Percentiles rank a stretch among this genome's conserved stretches.
phyloP scores from a whole-genome alignment of 2,888 invertebrate genomes.

The Hecatera dysodea region DNA sequence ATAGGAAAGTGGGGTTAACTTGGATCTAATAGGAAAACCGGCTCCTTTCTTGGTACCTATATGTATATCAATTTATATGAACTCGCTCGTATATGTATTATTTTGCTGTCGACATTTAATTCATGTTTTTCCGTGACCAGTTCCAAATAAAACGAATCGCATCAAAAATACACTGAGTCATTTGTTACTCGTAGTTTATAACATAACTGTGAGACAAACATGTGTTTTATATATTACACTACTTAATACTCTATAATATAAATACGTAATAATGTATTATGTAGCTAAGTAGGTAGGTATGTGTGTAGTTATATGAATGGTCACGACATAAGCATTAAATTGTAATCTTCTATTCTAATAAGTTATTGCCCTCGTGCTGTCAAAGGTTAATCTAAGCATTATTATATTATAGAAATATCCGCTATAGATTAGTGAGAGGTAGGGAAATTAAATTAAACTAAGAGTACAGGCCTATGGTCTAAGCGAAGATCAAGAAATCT shows the following conservation, averaged over 20 bases:
- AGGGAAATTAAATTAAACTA: not conserved
- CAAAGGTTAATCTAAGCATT: conserved; percentile 15
- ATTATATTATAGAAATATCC: conserved; percentile 12
- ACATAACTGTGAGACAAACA: not conserved
- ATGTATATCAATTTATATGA: not conserved
- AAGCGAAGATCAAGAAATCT: not conserved
- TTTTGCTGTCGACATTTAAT: conserved; percentile 12
- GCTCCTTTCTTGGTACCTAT: not conserved
- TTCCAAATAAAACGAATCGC: conserved; percentile 34
- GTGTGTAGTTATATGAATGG: not conserved
- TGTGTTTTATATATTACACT: not conserved
- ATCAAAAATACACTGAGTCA: conserved; percentile 36
- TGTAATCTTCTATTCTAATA: conserved; percentile 29
- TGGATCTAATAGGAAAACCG: no score
- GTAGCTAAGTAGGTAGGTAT: not conserved
- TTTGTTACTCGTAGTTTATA: not conserved
- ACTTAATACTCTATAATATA: not conserved
- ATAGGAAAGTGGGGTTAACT: no score
- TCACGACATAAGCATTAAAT: conserved; percentile 36
- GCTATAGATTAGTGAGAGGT: not conserved
- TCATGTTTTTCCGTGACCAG: conserved; percentile 30
- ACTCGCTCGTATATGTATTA: not conserved
- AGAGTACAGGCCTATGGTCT: not conserved
- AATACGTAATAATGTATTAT: not conserved
- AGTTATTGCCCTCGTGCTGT: conserved; percentile 12